Evolutionary conservation across 1,140 invertebrate genomes (phyloP).

Genomic region (Heliconius himera): DNA sequence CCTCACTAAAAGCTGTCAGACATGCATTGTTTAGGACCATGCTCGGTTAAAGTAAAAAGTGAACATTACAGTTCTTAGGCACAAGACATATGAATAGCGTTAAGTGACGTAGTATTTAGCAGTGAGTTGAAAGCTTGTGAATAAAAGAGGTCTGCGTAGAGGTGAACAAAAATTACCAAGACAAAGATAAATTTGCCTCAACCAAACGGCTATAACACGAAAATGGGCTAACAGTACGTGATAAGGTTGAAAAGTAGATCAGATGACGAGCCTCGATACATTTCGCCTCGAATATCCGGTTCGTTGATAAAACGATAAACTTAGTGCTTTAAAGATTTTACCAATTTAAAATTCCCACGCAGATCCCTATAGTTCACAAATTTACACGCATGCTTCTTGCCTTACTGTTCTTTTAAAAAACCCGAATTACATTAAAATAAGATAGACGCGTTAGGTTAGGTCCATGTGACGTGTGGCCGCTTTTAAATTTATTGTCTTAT

Average conservation of each 20-base stretch:
- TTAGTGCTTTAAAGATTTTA: neutral
- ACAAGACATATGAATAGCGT: neutral
- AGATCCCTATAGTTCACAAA: slow-evolving; percentile 66
- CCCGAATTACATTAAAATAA: slow-evolving; percentile 79
- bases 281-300: slow-evolving; percentile 37
- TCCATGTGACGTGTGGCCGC: slow-evolving; percentile 42
- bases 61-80: slow-evolving; percentile 4
- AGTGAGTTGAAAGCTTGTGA: slow-evolving; percentile 46
- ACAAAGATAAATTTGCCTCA: slow-evolving; percentile 36
- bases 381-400: slow-evolving; percentile 84
- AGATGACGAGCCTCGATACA: slow-evolving; percentile 27
- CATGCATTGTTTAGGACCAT: slow-evolving; percentile 33
- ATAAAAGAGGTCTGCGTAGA: slow-evolving; percentile 57
- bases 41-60: slow-evolving; percentile 11
- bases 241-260: slow-evolving; percentile 41
- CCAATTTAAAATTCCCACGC: slow-evolving; percentile 46
- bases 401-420: slow-evolving; percentile 67
- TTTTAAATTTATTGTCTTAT: slow-evolving; percentile 63
- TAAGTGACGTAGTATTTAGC: slow-evolving; percentile 10
- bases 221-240: slow-evolving; percentile 43
- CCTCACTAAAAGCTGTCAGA: slow-evolving; percentile 15
- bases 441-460: slow-evolving; percentile 46
- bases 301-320: slow-evolving; percentile 32
- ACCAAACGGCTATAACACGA: slow-evolving; percentile 36
- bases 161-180: slow-evolving; percentile 32